A percentile compares a stretch with the other conserved stretches of the same genome.
These are phyloP conservation scores for Chaetorhynchus papuensis DNA, from an alignment of 2,113 vertebrate species.

Conservation along the genomic window DNA sequence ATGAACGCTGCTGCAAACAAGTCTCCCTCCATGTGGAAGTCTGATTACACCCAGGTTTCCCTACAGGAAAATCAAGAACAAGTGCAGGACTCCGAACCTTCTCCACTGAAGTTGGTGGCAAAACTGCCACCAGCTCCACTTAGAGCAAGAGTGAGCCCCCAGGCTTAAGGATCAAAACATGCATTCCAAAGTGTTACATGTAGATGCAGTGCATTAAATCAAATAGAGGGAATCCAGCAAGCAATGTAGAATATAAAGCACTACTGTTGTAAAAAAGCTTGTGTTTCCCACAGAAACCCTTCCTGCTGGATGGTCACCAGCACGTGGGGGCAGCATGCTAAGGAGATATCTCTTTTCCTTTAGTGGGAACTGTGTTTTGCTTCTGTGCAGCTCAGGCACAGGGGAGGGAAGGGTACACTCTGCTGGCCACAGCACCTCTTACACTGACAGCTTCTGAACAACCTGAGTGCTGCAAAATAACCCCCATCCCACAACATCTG, in stretches of 20 bases:
- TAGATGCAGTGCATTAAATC: not conserved
- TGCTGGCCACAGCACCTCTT: slow-evolving; percentile 49
- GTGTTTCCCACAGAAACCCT: not conserved
- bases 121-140: not conserved
- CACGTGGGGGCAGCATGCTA: not conserved
- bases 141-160: not conserved
- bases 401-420: slow-evolving; percentile 37
- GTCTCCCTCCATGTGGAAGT: not conserved
- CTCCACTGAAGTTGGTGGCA: not conserved
- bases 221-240: not conserved
- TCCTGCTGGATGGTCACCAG: not conserved
- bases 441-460: not conserved
- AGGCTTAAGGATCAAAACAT: not conserved
- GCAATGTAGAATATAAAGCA: not conserved
- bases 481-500: not conserved
- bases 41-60: not conserved
- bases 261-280: not conserved
- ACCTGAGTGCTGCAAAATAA: not conserved
- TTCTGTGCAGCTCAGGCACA: not conserved
- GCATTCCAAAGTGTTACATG: not conserved
- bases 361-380: slow-evolving; percentile 39
- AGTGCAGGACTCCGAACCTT: not conserved
- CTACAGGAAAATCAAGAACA: not conserved
- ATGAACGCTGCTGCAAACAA: not conserved
- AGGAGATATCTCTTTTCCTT: slow-evolving; percentile 52